Evolutionary conservation across 2,888 invertebrate species (phyloP).

Genomic region (Asteroscopus sphinx): DNA sequence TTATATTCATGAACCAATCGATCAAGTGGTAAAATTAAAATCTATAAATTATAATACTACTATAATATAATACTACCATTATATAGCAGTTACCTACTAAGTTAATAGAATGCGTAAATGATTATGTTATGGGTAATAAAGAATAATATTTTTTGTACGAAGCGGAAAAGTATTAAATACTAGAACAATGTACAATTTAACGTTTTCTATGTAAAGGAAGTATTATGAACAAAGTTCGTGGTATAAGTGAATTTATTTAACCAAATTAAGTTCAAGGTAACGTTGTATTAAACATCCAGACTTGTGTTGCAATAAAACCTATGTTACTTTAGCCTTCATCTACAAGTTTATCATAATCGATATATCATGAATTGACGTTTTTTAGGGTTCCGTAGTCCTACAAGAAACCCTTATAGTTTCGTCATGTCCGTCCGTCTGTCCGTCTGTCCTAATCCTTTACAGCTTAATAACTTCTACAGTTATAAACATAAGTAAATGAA

Average conservation of each 20-base stretch:
- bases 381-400: no score
- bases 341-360: background rate
- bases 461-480: no score
- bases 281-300: constrained; percentile 14
- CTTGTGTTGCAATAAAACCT: constrained; percentile 1
- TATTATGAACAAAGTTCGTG: constrained; percentile 52
- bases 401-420: no score
- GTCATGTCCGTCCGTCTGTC: no score
- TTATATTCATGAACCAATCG: background rate
- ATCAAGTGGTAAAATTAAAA: background rate
- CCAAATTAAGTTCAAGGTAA: constrained; percentile 54
- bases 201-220: constrained; percentile 52
- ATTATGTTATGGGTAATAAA: constrained; percentile 10
- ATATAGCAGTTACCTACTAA: no score
- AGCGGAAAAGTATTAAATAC: constrained; percentile 31
- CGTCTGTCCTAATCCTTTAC: no score
- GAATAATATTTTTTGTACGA: constrained; percentile 16
- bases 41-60: background rate
- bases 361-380: no score
- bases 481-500: no score
- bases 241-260: constrained; percentile 46
- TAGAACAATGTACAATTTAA: constrained; percentile 47
- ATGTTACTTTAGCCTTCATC: background rate
- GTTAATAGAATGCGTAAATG: constrained; percentile 10
- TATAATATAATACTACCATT: background rate